Evolutionary conservation across 2,113 vertebrate genomes (phyloP).

Genomic region (Lonchura striata): DNA sequence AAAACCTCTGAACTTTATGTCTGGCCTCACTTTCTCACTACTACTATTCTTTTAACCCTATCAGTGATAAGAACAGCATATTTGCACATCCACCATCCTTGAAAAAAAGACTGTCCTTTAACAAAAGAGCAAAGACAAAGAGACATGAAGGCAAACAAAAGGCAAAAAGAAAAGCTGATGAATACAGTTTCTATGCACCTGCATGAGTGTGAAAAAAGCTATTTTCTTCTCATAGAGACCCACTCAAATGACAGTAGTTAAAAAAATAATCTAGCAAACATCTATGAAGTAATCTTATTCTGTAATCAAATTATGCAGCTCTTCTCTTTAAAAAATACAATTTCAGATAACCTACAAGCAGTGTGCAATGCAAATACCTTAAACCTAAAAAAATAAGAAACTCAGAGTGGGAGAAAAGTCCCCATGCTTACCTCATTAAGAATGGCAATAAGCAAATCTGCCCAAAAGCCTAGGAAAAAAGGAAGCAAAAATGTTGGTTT

Average conservation of each 20-base stretch:
- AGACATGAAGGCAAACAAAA: not conserved
- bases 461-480: slow-evolving; percentile 56
- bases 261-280: not conserved
- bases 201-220: not conserved
- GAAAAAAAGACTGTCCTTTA: not conserved
- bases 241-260: not conserved
- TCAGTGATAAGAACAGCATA: not conserved
- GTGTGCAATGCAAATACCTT: not conserved
- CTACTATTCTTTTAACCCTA: not conserved
- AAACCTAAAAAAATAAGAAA: not conserved
- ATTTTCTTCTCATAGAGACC: not conserved
- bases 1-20: not conserved
- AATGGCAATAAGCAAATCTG: slow-evolving; percentile 48
- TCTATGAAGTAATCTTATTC: not conserved
- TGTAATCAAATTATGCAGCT: not conserved
- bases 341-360: not conserved
- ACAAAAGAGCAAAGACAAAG: not conserved
- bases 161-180: not conserved
- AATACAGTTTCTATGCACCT: not conserved
- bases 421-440: slow-evolving; percentile 46
- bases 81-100: not conserved
- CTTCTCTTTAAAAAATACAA: not conserved
- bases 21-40: not conserved
- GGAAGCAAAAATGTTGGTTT: not conserved
- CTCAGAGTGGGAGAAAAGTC: not conserved